Evolutionary conservation across 2,113 vertebrate species (phyloP).

Genomic region (Mus pahari): DNA sequence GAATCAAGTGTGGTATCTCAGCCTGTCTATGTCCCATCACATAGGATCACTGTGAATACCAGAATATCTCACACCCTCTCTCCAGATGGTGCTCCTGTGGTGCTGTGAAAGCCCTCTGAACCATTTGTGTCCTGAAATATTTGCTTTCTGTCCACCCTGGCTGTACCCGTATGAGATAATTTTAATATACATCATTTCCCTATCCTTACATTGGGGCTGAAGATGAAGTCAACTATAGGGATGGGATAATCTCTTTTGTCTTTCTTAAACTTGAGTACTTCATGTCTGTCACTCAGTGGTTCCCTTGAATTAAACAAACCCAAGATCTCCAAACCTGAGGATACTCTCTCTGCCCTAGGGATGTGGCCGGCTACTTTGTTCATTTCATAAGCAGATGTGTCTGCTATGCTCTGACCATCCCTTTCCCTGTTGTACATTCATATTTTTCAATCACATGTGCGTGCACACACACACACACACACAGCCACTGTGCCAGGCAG

Average conservation of each 20-base stretch:
- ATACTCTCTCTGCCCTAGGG: neutral
- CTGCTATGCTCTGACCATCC: neutral
- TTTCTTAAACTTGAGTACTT: neutral
- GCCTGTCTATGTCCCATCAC: fast-evolving
- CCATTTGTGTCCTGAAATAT: neutral
- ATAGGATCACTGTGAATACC: neutral
- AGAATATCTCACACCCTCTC: fast-evolving
- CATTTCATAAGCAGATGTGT: neutral
- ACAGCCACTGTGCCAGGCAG: neutral
- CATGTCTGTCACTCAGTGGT: neutral
- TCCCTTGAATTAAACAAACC: neutral
- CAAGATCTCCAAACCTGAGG: neutral
- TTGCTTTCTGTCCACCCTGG: neutral
- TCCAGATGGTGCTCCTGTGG: neutral
- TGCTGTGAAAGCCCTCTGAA: neutral
- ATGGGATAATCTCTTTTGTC: too few relatives aligned
- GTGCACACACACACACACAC: neutral
- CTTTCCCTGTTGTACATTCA: neutral
- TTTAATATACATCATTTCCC: neutral
- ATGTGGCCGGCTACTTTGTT: neutral
- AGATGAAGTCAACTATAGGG: neutral
- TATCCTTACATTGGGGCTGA: neutral
- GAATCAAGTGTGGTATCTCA: too few relatives aligned
- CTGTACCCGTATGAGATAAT: neutral
- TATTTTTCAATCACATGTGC: neutral